phyloP scores from a whole-genome alignment of 1,140 invertebrate species.

The Notospermus geniculatus region DNA sequence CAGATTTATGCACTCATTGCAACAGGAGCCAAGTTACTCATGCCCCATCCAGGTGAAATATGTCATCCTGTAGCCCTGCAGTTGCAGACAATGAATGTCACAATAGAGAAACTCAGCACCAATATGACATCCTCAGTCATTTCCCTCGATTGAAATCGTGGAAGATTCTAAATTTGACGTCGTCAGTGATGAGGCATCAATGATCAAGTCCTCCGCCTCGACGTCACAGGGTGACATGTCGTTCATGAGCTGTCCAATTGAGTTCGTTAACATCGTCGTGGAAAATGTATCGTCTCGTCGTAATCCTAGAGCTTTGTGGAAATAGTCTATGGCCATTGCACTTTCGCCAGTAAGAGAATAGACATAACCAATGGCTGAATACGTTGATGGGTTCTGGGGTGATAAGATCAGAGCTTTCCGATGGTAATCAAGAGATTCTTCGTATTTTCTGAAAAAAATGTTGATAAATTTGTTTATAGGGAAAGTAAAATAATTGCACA shows the following conservation, averaged over 20 bases:
- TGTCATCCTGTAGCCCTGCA: too few species aligned
- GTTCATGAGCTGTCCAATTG: slow-evolving; percentile 66
- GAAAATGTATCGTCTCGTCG: slow-evolving; percentile 89
- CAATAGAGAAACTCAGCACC: too few species aligned
- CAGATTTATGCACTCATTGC: too few species aligned
- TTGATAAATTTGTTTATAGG: neutral
- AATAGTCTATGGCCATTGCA: slow-evolving; percentile 79
- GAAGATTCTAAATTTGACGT: too few species aligned
- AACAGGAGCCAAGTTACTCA: too few species aligned
- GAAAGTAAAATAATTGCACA: neutral
- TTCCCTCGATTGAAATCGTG: too few species aligned
- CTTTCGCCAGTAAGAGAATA: slow-evolving; percentile 76
- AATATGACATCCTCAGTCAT: too few species aligned
- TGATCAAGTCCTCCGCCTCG: neutral
- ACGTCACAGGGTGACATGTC: slow-evolving; percentile 45
- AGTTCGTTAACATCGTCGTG: slow-evolving; percentile 77
- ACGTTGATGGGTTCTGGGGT: slow-evolving; percentile 78
- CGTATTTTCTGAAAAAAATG: slow-evolving; percentile 67
- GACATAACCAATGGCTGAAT: slow-evolving; percentile 83
- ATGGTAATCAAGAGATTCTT: slow-evolving; percentile 82
- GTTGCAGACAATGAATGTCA: too few species aligned
- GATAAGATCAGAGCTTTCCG: slow-evolving; percentile 80
- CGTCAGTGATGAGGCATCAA: too few species aligned
- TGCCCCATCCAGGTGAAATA: too few species aligned
- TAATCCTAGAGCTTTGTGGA: slow-evolving; percentile 80